Evolutionary conservation across 2,888 invertebrate genomes (phyloP).

Genomic region (Prostheceraeus crozeri): DNA sequence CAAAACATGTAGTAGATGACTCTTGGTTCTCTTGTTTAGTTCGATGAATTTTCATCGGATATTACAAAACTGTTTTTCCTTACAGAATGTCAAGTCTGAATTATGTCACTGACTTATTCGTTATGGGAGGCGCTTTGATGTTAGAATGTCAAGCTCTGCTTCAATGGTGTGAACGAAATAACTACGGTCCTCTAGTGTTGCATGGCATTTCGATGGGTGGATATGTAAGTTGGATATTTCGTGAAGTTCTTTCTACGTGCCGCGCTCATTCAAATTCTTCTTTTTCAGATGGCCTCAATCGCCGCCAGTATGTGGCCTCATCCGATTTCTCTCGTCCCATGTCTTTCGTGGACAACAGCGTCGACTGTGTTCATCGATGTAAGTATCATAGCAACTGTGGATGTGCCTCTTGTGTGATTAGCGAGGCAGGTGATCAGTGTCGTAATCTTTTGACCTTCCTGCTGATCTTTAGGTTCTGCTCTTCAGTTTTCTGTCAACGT

Average conservation of each 20-base stretch:
- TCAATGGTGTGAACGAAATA: conserved; percentile 83
- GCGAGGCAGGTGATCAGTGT: too few species aligned
- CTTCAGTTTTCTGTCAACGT: too few species aligned
- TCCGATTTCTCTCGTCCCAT: conserved; percentile 84
- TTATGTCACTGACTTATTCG: conserved; percentile 92
- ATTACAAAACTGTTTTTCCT: conserved; percentile 38
- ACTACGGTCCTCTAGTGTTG: conserved; percentile 80
- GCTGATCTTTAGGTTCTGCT: too few species aligned
- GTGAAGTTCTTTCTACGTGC: neutral
- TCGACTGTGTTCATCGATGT: conserved; percentile 77
- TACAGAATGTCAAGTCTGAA: conserved; percentile 76
- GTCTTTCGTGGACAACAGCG: conserved; percentile 93
- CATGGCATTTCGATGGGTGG: conserved; percentile 97
- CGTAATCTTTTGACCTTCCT: too few species aligned
- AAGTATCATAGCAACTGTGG: conserved; percentile 33
- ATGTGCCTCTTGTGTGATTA: too few species aligned
- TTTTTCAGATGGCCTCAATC: conserved; percentile 82
- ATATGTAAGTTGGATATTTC: conserved; percentile 66
- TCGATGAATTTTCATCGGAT: too few species aligned
- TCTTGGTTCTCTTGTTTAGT: too few species aligned
- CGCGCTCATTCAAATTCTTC: conserved; percentile 39
- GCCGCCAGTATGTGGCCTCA: conserved; percentile 92
- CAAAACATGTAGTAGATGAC: too few species aligned
- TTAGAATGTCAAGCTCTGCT: conserved; percentile 82
- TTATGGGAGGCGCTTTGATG: conserved; percentile 94